Evolutionary conservation across 2,888 invertebrate genomes (phyloP).

Genomic region (Linnaemya tessellans): DNA sequence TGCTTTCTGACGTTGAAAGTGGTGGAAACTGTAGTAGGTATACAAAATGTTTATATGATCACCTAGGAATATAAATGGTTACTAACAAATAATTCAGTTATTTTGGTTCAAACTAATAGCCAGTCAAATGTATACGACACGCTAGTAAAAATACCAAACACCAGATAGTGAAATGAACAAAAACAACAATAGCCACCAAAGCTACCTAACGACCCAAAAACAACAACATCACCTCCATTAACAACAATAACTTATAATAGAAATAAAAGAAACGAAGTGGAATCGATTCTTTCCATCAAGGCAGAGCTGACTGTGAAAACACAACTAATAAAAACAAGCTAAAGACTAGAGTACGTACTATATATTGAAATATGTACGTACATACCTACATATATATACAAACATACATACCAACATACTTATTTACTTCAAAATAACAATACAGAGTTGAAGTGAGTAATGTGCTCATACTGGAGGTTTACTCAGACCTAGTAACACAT

Average conservation of each 20-base stretch:
- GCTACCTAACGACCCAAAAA: constrained; percentile 31
- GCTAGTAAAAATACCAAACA: constrained; percentile 34
- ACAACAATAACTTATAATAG: constrained; percentile 34
- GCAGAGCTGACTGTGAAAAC: constrained; percentile 14
- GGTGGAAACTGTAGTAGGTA: neutral
- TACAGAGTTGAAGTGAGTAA: constrained; percentile 46
- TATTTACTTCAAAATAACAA: constrained; percentile 9
- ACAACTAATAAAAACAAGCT: constrained; percentile 25
- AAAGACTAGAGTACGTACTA: constrained; percentile 17
- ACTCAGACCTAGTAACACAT: constrained; percentile 30
- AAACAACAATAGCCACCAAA: constrained; percentile 17
- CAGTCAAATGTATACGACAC: constrained; percentile 22
- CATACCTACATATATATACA: neutral
- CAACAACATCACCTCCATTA: constrained; percentile 30
- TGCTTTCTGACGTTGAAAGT: no score
- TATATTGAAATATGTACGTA: neutral
- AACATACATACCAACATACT: neutral
- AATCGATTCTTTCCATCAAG: constrained; percentile 66
- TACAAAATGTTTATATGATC: neutral
- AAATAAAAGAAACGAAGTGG: constrained; percentile 58
- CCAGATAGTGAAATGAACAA: constrained; percentile 18
- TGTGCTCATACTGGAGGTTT: constrained; percentile 61
- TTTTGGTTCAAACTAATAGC: constrained; percentile 8
- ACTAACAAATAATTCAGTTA: neutral
- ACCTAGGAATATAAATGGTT: neutral